These are phyloP conservation scores for Endotricha flammealis DNA, from an alignment of 2,888 invertebrate genomes.

Conservation along the genomic window DNA sequence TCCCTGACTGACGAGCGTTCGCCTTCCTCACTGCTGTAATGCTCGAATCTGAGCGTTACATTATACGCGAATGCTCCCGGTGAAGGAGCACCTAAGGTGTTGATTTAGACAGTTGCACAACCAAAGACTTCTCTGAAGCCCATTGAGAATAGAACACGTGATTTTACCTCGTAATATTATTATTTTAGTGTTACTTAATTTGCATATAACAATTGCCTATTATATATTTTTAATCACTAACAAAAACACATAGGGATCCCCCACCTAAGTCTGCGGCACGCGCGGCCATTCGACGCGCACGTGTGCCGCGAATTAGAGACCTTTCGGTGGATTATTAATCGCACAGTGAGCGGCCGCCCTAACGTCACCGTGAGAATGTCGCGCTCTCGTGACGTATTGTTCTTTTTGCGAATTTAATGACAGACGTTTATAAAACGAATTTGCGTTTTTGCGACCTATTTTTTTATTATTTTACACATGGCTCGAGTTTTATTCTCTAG, in stretches of 20 bases:
- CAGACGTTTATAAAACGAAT: slow-evolving; percentile 2
- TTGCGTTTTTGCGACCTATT: too few species aligned
- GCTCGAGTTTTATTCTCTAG: too few species aligned
- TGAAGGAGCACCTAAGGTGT: too few species aligned
- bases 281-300: slow-evolving; percentile 61
- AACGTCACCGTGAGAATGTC: slow-evolving; percentile 46
- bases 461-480: too few species aligned
- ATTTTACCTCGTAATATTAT: too few species aligned
- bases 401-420: slow-evolving; percentile 18
- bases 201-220: slow-evolving; percentile 1
- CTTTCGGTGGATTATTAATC: slow-evolving; percentile 62
- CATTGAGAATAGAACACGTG: too few species aligned
- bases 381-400: slow-evolving; percentile 34
- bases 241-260: slow-evolving; percentile 17
- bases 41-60: too few species aligned
- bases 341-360: slow-evolving; percentile 32
- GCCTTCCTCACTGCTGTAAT: too few species aligned
- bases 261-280: slow-evolving; percentile 37
- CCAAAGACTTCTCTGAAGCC: too few species aligned
- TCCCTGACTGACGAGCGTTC: too few species aligned
- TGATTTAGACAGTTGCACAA: too few species aligned
- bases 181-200: slow-evolving; percentile 9
- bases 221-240: slow-evolving; percentile 3
- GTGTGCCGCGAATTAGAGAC: slow-evolving; percentile 70
- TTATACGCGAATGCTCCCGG: too few species aligned